These are phyloP conservation scores for Gila orcuttii DNA, from an alignment of 2,113 vertebrate species.

Conservation along the genomic window DNA sequence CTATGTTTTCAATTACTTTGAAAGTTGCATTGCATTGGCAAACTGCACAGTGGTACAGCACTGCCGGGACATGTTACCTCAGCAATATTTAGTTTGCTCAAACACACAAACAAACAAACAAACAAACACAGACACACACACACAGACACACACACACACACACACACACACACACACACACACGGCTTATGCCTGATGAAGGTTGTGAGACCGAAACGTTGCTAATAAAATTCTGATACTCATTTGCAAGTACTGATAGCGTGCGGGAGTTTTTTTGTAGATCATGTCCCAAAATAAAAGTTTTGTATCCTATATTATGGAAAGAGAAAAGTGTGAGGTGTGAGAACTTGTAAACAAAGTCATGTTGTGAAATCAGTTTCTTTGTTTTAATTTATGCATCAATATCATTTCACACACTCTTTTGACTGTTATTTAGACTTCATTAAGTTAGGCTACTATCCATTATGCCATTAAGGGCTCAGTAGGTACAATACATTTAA, in stretches of 20 bases:
- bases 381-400: neutral
- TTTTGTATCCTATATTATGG: no score
- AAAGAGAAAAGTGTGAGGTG: no score
- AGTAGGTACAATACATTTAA: constrained; percentile 4
- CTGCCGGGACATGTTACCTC: neutral
- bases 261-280: no score
- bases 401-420: neutral
- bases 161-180: constrained; percentile 11
- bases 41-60: neutral
- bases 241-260: no score
- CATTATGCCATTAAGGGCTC: neutral
- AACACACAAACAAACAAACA: neutral
- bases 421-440: neutral
- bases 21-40: constrained; percentile 6
- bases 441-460: neutral
- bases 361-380: no score
- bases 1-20: constrained; percentile 20
- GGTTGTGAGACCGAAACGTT: no score
- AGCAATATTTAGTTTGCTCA: neutral
- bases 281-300: no score
- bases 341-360: no score
- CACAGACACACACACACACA: constrained; percentile 9
- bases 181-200: neutral
- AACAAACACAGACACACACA: neutral
- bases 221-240: no score